A percentile compares a stretch with the other conserved stretches of the same genome.
Evolutionary conservation across 2,113 vertebrate genomes (phyloP).

Genomic region (Pseudorhombus dupliciocellatus): DNA sequence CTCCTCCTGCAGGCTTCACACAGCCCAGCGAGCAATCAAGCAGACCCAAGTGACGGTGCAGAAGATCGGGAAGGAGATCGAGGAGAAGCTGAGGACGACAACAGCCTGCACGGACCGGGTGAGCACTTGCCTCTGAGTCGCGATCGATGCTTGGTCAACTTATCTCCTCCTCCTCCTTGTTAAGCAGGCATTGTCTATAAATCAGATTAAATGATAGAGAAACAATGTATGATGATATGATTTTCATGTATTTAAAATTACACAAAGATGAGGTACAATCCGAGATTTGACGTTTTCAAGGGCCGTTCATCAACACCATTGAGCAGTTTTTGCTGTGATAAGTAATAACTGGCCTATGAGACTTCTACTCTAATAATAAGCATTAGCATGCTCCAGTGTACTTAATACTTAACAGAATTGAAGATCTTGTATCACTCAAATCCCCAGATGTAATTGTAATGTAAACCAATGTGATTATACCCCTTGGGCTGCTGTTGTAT

Average conservation of each 20-base stretch:
- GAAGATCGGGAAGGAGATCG: conserved; percentile 97
- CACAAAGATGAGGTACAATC: not conserved
- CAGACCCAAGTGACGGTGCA: conserved; percentile 99
- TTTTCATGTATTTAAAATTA: conserved; percentile 26
- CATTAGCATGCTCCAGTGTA: conserved; percentile 4
- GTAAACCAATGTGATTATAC: conserved; percentile 45
- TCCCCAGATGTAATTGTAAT: conserved; percentile 38
- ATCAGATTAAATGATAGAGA: not conserved
- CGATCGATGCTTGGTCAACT: not conserved
- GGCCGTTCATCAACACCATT: not conserved
- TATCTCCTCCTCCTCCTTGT: not conserved
- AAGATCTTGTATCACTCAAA: conserved; percentile 38
- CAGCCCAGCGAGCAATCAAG: conserved; percentile 97
- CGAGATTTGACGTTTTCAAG: conserved; percentile 6
- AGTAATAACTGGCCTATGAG: conserved; percentile 12
- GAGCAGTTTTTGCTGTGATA: conserved; percentile 21
- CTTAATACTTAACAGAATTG: conserved; percentile 38
- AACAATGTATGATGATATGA: conserved; percentile 7
- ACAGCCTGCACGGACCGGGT: conserved; percentile 93
- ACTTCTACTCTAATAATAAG: conserved; percentile 29
- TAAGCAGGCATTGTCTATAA: not conserved
- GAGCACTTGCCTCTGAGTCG: conserved; percentile 46
- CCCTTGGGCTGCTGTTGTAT: conserved; percentile 30
- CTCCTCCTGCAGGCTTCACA: conserved; percentile 88
- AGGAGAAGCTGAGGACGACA: conserved; percentile 93